Evolutionary conservation across 1,140 invertebrate genomes (phyloP), one percentile per base, ranked within the genome.

Genomic region (Euwallacea similis): DNA sequence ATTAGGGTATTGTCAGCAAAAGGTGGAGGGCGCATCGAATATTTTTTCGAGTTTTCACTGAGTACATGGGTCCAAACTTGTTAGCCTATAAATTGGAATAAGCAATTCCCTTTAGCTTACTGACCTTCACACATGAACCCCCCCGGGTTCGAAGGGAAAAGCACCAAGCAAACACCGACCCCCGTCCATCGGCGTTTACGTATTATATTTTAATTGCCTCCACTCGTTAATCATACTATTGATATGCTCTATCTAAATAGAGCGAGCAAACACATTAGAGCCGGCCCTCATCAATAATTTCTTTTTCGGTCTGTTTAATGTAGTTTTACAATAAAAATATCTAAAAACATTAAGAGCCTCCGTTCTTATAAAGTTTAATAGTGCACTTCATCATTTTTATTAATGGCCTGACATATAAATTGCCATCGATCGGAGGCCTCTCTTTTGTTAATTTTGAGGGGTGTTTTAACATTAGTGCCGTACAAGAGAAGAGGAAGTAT

Each of bases 171-270:
- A 60, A 60, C 58, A 60, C 21, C 33, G 42, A 15, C 33, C 21
- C 15, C 42, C 41, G 21, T 4, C 21, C 21, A 33, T 33, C 21
- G 21, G 21, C 21, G 21, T 4, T 60, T 60, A 42, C 43, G 21
- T 53, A 66, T 66, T 66, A 66, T 66, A 58, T 66, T 66, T 66
- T 66, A 66, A 66, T 66, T 66, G 65, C 65, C 53, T 13, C 42
- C 41, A 66, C 65, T 66, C 65, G 65, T 66, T 66, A 66, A 66
- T 66, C 65, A 66, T 66, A 66, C 65, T 66, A 66, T 66, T 66
- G 65, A 66, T 66, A 66, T 66, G 65, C 65, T 66, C 65, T 66
- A 58, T 66, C 16, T 66, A 60, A 68, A 68, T 68, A 68, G 55
- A 60, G 66, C 16, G 54, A 15, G 54, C 65, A 66, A 66, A 66